Percentiles rank a stretch among this genome's conserved stretches.
Conservation (phyloP, 2,113 vertebrate genomes). For the Furnarius figulus region DNA sequence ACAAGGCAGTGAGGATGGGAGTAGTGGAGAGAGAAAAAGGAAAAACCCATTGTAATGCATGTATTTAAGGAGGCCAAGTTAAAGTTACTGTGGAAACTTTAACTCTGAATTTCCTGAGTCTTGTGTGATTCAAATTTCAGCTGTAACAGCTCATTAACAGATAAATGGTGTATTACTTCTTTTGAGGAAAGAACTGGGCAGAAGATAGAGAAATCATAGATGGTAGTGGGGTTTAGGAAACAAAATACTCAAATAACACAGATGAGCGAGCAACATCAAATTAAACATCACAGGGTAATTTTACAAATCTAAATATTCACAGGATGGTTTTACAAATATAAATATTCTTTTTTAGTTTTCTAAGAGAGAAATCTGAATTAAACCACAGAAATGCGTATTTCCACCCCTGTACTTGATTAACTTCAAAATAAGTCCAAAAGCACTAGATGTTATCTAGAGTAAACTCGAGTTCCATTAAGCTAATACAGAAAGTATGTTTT, state of each 20-base stretch:
- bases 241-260: not conserved
- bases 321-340: not conserved
- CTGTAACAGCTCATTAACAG: constrained; percentile 47
- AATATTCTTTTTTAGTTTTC: not conserved
- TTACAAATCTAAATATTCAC: not conserved
- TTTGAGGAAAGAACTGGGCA: not conserved
- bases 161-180: constrained; percentile 12
- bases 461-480: not conserved
- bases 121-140: constrained; percentile 69
- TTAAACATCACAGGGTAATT: not conserved
- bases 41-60: constrained; percentile 61
- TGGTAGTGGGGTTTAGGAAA: not conserved
- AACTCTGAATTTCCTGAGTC: constrained; percentile 67
- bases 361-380: not conserved
- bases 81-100: constrained; percentile 53
- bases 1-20: not conserved
- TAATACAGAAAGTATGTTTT: not conserved
- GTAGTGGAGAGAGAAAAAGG: not conserved
- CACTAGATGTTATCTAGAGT: not conserved
- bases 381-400: not conserved
- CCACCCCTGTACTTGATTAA: not conserved
- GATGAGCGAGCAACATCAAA: not conserved
- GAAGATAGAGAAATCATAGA: not conserved
- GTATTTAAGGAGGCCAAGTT: constrained; percentile 13
- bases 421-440: not conserved